These are phyloP conservation scores for Ptychadena robeensis DNA, from an alignment of 2,797 vertebrate species.

Conservation along the genomic window DNA sequence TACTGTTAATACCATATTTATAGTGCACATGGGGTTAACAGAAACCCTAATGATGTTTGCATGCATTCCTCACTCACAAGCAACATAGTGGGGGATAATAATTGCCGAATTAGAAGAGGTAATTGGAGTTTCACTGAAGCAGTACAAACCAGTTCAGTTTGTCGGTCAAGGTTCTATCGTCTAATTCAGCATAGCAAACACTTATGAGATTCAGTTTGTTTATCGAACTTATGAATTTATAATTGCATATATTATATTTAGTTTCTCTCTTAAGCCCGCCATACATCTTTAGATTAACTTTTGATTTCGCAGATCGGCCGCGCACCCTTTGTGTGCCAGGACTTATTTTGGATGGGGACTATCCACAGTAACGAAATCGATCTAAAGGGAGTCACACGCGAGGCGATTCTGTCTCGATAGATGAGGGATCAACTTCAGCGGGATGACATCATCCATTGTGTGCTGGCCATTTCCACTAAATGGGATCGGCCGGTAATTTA, in stretches of 20 bases:
- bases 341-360: too few relatives aligned
- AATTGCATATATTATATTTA: not conserved
- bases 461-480: too few relatives aligned
- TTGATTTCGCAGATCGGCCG: too few relatives aligned
- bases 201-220: not conserved
- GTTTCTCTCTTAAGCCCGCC: too few relatives aligned
- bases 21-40: not conserved
- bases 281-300: too few relatives aligned
- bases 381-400: too few relatives aligned
- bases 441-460: too few relatives aligned
- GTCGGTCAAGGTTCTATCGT: not conserved
- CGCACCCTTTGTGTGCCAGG: too few relatives aligned
- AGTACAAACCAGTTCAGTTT: not conserved
- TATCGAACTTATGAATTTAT: not conserved
- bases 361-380: too few relatives aligned
- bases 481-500: too few relatives aligned
- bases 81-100: constrained; percentile 10
- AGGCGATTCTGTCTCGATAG: too few relatives aligned
- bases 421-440: too few relatives aligned
- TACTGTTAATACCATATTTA: not conserved
- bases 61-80: not conserved
- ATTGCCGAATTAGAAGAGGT: not conserved
- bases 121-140: constrained; percentile 5
- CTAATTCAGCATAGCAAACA: not conserved
- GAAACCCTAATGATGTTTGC: constrained; percentile 8